These are phyloP conservation scores for Nomada lathburiana DNA, from an alignment of 2,888 invertebrate genomes.

Conservation along the genomic window DNA sequence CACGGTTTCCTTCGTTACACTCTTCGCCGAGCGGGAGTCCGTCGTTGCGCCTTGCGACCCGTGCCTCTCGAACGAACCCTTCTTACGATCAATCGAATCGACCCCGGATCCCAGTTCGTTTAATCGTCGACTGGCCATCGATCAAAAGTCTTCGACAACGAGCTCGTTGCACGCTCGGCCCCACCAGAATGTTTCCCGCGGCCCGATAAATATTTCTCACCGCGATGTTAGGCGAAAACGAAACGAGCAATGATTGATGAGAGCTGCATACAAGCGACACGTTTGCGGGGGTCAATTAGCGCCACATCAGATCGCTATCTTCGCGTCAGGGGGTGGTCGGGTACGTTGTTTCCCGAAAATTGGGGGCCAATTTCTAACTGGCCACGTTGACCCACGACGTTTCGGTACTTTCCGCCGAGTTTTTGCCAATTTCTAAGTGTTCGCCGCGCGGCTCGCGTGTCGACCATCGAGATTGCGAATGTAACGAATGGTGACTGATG, in stretches of 20 bases:
- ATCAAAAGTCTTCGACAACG: constrained; percentile 17
- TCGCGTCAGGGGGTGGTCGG: background rate
- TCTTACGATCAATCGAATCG: constrained; percentile 39
- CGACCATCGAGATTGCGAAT: background rate
- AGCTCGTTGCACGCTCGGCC: constrained; percentile 17
- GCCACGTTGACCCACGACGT: background rate
- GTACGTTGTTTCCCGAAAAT: background rate
- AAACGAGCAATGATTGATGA: constrained; percentile 33
- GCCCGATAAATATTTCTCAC: constrained; percentile 26
- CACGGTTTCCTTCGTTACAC: constrained; percentile 22
- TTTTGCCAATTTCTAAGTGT: background rate
- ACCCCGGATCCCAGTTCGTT: background rate
- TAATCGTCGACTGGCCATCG: constrained; percentile 17
- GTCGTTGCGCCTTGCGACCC: constrained; percentile 16
- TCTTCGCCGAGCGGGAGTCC: constrained; percentile 3
- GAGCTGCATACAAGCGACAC: background rate
- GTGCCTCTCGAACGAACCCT: background rate
- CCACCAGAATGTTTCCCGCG: constrained; percentile 6
- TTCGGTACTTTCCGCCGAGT: background rate
- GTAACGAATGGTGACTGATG: constrained; percentile 9
- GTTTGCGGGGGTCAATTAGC: constrained; percentile 10
- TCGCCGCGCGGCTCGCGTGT: background rate
- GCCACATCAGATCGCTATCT: constrained; percentile 21
- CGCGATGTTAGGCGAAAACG: background rate
- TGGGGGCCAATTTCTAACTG: background rate